Percentiles rank a stretch among this genome's conserved stretches.
phyloP scores from a whole-genome alignment of 1,140 invertebrate genomes.

The Heliothis subflexa region DNA sequence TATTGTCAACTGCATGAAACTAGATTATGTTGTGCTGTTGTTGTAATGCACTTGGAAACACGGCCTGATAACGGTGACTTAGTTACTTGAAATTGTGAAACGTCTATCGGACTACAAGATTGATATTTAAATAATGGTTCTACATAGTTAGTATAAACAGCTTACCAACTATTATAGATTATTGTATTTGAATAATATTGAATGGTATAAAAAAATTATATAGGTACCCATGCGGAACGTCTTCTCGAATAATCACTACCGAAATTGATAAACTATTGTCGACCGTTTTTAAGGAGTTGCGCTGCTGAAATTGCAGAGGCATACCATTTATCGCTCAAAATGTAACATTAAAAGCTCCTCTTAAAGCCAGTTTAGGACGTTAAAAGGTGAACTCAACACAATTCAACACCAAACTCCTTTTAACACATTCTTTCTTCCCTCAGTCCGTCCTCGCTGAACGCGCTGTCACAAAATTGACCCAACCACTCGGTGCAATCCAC shows the following conservation, averaged over 20 bases:
- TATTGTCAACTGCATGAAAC: constrained; percentile 43
- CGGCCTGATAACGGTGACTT: not conserved
- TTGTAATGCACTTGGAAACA: constrained; percentile 8
- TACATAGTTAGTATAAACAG: not conserved
- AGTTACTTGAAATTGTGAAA: not conserved
- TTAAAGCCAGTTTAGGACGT: too few relatives aligned
- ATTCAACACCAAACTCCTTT: not conserved
- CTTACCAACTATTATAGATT: too few relatives aligned
- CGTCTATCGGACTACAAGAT: not conserved
- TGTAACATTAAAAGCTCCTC: too few relatives aligned
- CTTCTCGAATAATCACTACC: too few relatives aligned
- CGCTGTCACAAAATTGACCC: not conserved
- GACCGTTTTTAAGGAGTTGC: too few relatives aligned
- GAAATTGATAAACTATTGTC: too few relatives aligned
- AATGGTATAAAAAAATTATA: too few relatives aligned
- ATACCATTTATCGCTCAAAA: too few relatives aligned
- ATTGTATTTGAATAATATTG: too few relatives aligned
- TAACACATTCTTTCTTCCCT: too few relatives aligned
- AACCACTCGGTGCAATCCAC: constrained; percentile 3
- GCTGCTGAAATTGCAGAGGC: too few relatives aligned
- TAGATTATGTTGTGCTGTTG: constrained; percentile 10
- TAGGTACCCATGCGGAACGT: too few relatives aligned
- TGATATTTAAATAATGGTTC: not conserved
- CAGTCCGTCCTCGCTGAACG: not conserved
- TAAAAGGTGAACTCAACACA: not conserved